Percentiles rank a stretch among this genome's conserved stretches.
phyloP scores from a whole-genome alignment of 2,888 invertebrate species.

The Cephus nigrinus region DNA sequence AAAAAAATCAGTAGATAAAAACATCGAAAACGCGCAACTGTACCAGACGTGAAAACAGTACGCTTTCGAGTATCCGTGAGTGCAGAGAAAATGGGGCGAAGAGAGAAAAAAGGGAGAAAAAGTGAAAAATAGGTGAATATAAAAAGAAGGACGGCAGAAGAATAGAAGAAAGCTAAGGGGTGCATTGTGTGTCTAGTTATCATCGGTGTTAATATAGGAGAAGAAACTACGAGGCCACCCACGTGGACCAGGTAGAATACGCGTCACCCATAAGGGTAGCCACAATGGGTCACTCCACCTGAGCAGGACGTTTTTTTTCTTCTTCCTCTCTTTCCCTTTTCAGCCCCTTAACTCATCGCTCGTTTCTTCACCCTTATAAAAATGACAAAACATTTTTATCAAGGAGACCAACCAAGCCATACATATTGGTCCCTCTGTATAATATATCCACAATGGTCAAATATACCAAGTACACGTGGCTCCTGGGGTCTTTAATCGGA shows the following conservation, averaged over 20 bases:
- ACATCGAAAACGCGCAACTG: too few species aligned
- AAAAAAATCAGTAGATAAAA: too few species aligned
- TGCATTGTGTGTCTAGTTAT: constrained; percentile 40
- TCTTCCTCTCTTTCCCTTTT: constrained; percentile 2
- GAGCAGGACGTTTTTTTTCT: constrained; percentile 10
- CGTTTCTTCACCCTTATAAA: constrained; percentile 36
- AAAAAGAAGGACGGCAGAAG: too few species aligned
- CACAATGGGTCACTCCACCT: constrained; percentile 6
- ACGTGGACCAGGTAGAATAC: constrained; percentile 49
- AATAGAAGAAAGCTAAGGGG: constrained; percentile 6
- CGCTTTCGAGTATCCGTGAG: too few species aligned
- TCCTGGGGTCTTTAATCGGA: too few species aligned
- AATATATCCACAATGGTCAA: too few species aligned
- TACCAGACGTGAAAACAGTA: too few species aligned
- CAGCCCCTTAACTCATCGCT: constrained; percentile 15
- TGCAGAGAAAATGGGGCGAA: too few species aligned
- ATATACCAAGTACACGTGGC: too few species aligned
- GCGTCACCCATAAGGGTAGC: constrained; percentile 15
- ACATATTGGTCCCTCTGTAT: too few species aligned
- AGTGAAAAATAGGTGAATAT: neutral
- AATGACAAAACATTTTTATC: constrained; percentile 54
- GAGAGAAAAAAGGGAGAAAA: too few species aligned
- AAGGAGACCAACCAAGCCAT: constrained; percentile 1
- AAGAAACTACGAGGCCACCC: constrained; percentile 51
- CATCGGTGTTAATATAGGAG: constrained; percentile 54